Conservation (phyloP, 1,140 invertebrate genomes). For the Popillia japonica region DNA sequence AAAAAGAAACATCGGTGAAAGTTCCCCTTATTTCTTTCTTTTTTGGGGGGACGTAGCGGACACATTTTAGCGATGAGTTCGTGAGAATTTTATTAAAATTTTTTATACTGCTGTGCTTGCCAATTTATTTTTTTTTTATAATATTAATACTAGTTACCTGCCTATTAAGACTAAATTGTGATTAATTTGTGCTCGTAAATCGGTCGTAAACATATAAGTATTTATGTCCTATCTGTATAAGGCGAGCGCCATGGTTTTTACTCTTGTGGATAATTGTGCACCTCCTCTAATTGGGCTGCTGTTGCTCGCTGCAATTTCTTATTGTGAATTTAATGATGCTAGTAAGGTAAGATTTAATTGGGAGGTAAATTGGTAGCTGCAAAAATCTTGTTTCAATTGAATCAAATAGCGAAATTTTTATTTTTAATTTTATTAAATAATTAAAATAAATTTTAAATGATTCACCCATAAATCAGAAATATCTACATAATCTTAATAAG, state of each 20-base stretch:
- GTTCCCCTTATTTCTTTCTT: not conserved
- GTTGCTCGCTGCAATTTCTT: not conserved
- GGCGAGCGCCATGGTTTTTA: constrained; percentile 11
- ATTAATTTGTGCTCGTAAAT: not conserved
- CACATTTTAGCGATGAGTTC: not conserved
- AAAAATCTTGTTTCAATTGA: too few species aligned
- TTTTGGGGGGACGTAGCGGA: not conserved
- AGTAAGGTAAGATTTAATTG: not conserved
- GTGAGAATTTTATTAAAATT: constrained; percentile 8
- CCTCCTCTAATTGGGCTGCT: not conserved
- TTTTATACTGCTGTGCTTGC: not conserved
- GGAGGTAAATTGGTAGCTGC: too few species aligned
- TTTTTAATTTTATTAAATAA: too few species aligned
- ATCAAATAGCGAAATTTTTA: too few species aligned
- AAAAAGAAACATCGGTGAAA: constrained; percentile 3
- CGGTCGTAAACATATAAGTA: not conserved
- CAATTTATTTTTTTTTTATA: not conserved
- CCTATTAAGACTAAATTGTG: not conserved
- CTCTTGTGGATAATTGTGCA: not conserved
- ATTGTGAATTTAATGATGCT: not conserved
- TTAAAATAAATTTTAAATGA: too few species aligned
- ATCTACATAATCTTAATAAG: too few species aligned
- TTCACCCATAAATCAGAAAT: too few species aligned
- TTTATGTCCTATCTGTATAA: too few species aligned
- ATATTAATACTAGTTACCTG: too few species aligned